These are phyloP conservation scores for Melanotaenia nigrans DNA, from an alignment of 2,797 vertebrate species.

Conservation along the genomic window DNA sequence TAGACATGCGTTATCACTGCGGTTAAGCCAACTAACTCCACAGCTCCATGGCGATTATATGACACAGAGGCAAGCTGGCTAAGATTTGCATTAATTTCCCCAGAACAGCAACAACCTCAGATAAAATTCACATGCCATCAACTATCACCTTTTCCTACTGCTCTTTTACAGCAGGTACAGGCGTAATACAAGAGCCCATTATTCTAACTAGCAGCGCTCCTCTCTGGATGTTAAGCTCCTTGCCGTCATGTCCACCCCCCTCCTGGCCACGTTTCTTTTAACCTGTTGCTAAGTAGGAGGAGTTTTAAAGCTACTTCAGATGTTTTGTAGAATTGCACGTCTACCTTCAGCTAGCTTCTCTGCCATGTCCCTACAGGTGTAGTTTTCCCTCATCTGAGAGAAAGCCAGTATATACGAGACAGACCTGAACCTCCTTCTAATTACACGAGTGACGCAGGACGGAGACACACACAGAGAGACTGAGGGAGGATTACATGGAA, in stretches of 20 bases:
- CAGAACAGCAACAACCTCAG: conserved; percentile 49
- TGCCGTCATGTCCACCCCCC: background rate
- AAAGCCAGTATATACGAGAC: conserved; percentile 59
- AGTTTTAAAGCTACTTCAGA: conserved; percentile 24
- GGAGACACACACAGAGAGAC: conserved; percentile 51
- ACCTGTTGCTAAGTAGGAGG: conserved; percentile 38
- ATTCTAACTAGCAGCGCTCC: conserved; percentile 1
- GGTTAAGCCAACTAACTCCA: conserved; percentile 34
- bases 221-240: conserved; percentile 6
- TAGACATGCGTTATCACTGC: conserved; percentile 31
- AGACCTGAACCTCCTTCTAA: conserved; percentile 70
- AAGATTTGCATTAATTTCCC: conserved; percentile 70
- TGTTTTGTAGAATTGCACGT: background rate
- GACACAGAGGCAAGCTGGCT: conserved; percentile 35
- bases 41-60: conserved; percentile 40
- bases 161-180: conserved; percentile 17
- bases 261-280: background rate
- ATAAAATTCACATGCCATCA: conserved; percentile 59
- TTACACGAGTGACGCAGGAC: conserved; percentile 72
- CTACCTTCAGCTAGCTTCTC: conserved; percentile 16
- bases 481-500: conserved; percentile 75
- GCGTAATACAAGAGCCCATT: conserved; percentile 6
- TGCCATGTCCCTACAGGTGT: conserved; percentile 52
- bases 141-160: conserved; percentile 24
- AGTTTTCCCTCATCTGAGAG: conserved; percentile 58